These are phyloP conservation scores for Antheraea mylitta DNA, from an alignment of 1,140 invertebrate species.

Conservation along the genomic window DNA sequence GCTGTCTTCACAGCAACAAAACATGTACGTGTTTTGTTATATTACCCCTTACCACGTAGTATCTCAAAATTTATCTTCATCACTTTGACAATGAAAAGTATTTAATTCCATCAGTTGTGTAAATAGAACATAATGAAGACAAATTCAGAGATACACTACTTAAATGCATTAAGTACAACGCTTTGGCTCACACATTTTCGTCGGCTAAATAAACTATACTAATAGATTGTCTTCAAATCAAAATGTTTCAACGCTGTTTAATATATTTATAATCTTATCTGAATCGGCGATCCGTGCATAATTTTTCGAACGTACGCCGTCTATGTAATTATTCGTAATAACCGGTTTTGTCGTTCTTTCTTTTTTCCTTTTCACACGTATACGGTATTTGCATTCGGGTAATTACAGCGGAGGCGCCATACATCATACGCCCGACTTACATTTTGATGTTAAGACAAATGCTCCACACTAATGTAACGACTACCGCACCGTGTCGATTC, in stretches of 20 bases:
- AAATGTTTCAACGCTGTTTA: constrained; percentile 76
- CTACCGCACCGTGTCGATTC: constrained; percentile 60
- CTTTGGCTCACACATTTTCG: constrained; percentile 46
- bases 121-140: constrained; percentile 35
- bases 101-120: not conserved
- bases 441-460: constrained; percentile 71
- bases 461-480: constrained; percentile 47
- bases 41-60: constrained; percentile 42
- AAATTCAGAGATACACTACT: constrained; percentile 59
- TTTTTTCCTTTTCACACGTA: constrained; percentile 74
- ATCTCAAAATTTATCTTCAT: constrained; percentile 56
- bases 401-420: constrained; percentile 65
- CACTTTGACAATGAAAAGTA: not conserved
- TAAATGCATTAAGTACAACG: constrained; percentile 71
- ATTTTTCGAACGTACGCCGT: constrained; percentile 63
- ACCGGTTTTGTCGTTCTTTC: constrained; percentile 69
- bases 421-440: constrained; percentile 55
- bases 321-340: constrained; percentile 71
- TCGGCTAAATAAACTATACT: constrained; percentile 35
- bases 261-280: constrained; percentile 61
- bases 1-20: constrained; percentile 92
- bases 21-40: constrained; percentile 89
- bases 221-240: constrained; percentile 74
- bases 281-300: constrained; percentile 67
- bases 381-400: constrained; percentile 70